Percentiles rank a stretch among this genome's conserved stretches.
Conservation (phyloP, 1,140 invertebrate species). For the Leptopilina clavipes region DNA sequence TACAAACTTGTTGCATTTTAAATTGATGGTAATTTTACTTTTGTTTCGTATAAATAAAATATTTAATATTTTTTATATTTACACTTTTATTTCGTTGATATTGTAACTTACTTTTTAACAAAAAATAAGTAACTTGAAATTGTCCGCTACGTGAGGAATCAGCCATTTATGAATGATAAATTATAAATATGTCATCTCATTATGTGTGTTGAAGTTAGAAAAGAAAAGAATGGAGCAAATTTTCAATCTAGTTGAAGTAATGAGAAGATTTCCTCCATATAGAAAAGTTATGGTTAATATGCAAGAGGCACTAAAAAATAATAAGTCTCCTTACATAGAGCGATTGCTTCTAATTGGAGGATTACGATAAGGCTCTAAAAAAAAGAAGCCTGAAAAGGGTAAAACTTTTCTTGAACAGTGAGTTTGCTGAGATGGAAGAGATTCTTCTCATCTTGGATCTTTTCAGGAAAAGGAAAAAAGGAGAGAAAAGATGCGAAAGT, state of each 20-base stretch:
- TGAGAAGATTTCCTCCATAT: background rate
- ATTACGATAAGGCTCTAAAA: conserved; percentile 27
- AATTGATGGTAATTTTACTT: too few relatives aligned
- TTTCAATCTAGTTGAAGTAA: background rate
- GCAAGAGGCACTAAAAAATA: conserved; percentile 6
- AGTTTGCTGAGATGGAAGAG: conserved; percentile 27
- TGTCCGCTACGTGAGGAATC: too few relatives aligned
- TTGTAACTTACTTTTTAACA: too few relatives aligned
- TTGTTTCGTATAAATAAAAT: too few relatives aligned
- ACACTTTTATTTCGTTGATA: too few relatives aligned
- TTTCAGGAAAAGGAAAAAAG: background rate
- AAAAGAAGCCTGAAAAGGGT: background rate
- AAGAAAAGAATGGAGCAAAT: background rate
- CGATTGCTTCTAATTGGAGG: conserved; percentile 29
- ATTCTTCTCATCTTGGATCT: conserved; percentile 22
- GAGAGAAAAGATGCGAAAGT: background rate
- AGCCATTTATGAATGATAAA: too few relatives aligned
- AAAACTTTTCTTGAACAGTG: conserved; percentile 3
- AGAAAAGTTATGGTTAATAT: background rate
- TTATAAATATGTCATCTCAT: background rate
- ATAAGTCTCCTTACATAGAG: conserved; percentile 5
- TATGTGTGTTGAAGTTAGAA: background rate
- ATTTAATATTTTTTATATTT: too few relatives aligned
- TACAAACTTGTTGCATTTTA: too few relatives aligned
- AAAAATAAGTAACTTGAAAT: too few relatives aligned